Conservation (phyloP, 2,113 vertebrate species). For the Speoplatyrhinus poulsoni region DNA sequence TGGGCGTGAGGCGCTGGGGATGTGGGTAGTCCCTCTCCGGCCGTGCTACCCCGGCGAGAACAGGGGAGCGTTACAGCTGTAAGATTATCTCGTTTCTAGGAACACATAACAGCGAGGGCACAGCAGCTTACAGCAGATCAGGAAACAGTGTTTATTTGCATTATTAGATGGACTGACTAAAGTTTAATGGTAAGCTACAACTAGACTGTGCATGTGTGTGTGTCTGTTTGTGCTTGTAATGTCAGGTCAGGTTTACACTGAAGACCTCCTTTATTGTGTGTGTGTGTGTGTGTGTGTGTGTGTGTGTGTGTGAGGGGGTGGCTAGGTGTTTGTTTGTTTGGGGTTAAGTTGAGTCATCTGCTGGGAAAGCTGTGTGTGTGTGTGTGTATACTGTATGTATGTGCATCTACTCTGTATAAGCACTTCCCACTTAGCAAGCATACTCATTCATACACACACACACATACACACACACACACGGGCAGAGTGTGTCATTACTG, state of each 20-base stretch:
- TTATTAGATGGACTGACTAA: slow-evolving; percentile 20
- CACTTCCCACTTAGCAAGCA: not conserved
- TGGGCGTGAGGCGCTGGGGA: too few species aligned
- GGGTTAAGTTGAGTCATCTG: slow-evolving; percentile 43
- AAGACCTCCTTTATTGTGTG: not conserved
- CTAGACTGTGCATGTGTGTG: slow-evolving; percentile 1
- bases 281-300: slow-evolving; percentile 12
- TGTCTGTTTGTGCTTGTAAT: not conserved
- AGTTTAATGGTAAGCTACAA: slow-evolving; percentile 39
- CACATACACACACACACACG: slow-evolving; percentile 11
- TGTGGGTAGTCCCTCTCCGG: too few species aligned
- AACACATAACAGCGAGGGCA: not conserved
- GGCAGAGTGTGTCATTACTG: slow-evolving; percentile 41
- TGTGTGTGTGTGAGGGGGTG: slow-evolving; percentile 37
- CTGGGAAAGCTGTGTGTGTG: slow-evolving; percentile 27
- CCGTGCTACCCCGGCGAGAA: too few species aligned
- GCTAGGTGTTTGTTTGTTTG: slow-evolving; percentile 32
- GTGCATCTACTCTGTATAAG: not conserved
- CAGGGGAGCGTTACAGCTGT: too few species aligned
- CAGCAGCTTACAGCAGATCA: slow-evolving; percentile 44
- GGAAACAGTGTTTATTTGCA: slow-evolving; percentile 45
- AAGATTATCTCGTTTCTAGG: slow-evolving; percentile 38
- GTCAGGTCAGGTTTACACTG: not conserved
- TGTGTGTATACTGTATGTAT: slow-evolving; percentile 8
- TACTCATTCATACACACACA: slow-evolving; percentile 1